Base-by-base conservation (phyloP, 2,113 vertebrate species). In the Genyomyrus donnyi region DNA sequence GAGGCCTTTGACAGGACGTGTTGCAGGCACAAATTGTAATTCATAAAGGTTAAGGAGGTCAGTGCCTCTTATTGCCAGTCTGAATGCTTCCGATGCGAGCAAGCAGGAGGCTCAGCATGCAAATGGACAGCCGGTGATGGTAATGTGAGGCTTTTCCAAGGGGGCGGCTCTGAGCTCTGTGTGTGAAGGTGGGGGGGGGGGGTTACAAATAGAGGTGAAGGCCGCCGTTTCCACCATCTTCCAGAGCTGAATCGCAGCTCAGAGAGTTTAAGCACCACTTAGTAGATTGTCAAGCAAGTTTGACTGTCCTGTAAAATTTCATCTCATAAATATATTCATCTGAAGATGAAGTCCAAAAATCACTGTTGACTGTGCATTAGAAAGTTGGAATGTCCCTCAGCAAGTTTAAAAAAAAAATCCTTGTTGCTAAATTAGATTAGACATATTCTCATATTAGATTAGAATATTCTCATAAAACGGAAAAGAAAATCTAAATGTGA, bases 21-120 rank as follows among this genome's bases (percentile, higher is more conserved):
- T 93, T 95, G 94, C 96, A 96, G 95, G 95, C 96, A 96, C 96
- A 96, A 96, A 96, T 96, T 96, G 96, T 96, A 96, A 96, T 96
- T 96, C 96, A 96, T 94, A 96, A 96, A 96, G 96, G 96, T 96
- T 96, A 96, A 96, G 95, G 95, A 95, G 96, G 96, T 96, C 96
- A 96, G 95, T 96, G 95, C 95, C 95, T 96, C 96, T 96, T 96
- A 96, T 96, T 96, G 96, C 94, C 93, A 95, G 95, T 96, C 96
- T 95, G 96, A 94, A 95, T 95, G 95, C 95, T 95, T 95, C 95
- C 94, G 94, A 94, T 94, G 94, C 95, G 95, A 53, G 96, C 95
- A 3, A 13, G 42, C 42, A 9, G 45, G 39, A 94, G 95, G 94
- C 93, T 91, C 90, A 92, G 95, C 95, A 96, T 96, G 95, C 96